Percentiles rank a stretch among this genome's conserved stretches.
These are phyloP conservation scores for Hyperoodon ampullatus DNA, from an alignment of 2,113 vertebrate species.

Conservation along the genomic window DNA sequence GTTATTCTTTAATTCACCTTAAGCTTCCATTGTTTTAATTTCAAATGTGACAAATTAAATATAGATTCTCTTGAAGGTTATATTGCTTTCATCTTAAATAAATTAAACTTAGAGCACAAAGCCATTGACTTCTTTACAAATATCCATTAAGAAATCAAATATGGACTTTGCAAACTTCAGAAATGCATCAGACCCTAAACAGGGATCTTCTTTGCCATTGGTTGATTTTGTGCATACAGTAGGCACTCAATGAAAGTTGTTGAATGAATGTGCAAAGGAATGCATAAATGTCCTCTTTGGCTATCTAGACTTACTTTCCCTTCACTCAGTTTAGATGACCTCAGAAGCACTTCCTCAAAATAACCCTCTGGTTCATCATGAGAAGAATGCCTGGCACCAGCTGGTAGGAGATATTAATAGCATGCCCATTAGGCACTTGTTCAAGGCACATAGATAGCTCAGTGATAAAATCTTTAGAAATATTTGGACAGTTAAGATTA, in stretches of 20 bases:
- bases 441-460: conserved; percentile 78
- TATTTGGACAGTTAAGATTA: conserved; percentile 76
- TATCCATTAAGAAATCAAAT: not conserved
- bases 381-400: conserved; percentile 80
- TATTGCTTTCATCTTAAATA: conserved; percentile 44
- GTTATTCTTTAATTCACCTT: conserved; percentile 25
- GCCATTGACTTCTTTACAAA: not conserved
- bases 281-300: conserved; percentile 42
- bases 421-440: conserved; percentile 78
- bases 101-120: conserved; percentile 26
- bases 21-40: conserved; percentile 32
- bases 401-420: conserved; percentile 79
- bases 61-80: conserved; percentile 1
- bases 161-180: conserved; percentile 19
- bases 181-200: conserved; percentile 12
- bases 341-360: conserved; percentile 82
- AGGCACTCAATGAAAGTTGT: conserved; percentile 59
- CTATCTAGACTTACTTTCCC: conserved; percentile 43
- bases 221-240: conserved; percentile 36
- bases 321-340: conserved; percentile 75
- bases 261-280: conserved; percentile 53
- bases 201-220: not conserved
- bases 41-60: conserved; percentile 37
- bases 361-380: conserved; percentile 77
- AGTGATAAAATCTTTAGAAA: conserved; percentile 78